Conservation (phyloP, 2,113 vertebrate genomes). For the Synodontis membranacea region DNA sequence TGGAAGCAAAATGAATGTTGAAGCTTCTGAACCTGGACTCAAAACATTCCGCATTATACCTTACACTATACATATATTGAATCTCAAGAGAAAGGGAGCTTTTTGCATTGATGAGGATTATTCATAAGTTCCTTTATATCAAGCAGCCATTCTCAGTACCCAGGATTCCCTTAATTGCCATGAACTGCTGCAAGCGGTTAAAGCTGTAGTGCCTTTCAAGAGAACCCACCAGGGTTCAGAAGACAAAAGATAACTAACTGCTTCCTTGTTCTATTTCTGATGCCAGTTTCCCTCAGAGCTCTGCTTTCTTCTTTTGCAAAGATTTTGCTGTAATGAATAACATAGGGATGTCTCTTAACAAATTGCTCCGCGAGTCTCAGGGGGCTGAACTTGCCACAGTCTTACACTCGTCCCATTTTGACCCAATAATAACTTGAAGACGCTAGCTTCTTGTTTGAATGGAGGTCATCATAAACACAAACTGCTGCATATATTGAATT, state of each 20-base stretch:
- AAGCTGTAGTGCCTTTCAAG: conserved; percentile 41
- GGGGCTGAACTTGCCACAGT: conserved; percentile 5
- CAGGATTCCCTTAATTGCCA: conserved; percentile 36
- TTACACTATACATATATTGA: not conserved
- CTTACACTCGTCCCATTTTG: not conserved
- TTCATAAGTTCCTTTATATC: not conserved
- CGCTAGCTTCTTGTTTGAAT: conserved; percentile 14
- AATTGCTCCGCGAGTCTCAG: conserved; percentile 6
- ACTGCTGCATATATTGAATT: not conserved
- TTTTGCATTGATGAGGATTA: not conserved
- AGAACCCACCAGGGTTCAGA: conserved; percentile 10
- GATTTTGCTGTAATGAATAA: conserved; percentile 37
- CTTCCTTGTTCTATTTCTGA: conserved; percentile 15
- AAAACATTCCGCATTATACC: not conserved
- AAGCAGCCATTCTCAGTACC: conserved; percentile 22
- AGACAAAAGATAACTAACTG: conserved; percentile 41
- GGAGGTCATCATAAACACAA: conserved; percentile 20
- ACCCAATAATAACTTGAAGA: not conserved
- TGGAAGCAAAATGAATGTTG: not conserved
- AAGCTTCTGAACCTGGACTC: not conserved
- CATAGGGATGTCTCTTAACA: conserved; percentile 26
- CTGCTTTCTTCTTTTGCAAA: conserved; percentile 7
- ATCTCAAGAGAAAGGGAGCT: not conserved
- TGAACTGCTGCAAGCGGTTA: conserved; percentile 50
- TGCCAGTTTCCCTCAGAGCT: conserved; percentile 25